Base-by-base conservation (phyloP, 1,140 invertebrate genomes). In the Neodiprion virginianus region DNA sequence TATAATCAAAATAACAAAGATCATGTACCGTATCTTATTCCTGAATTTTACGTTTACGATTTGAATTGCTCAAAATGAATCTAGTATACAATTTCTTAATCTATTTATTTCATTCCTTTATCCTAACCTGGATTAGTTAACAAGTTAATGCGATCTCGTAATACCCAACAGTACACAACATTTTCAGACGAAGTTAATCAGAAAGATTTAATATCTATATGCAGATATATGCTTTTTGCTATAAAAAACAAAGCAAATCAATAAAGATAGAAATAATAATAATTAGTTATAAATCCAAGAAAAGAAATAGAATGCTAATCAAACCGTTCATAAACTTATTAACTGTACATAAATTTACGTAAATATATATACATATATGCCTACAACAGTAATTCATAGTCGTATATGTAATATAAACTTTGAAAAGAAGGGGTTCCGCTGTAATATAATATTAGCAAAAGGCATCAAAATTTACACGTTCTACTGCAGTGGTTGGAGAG, bases 311-410 rank as follows among this genome's bases (percentile, higher is more conserved):
- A 61, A 61, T 61, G 11, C n/a, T 12, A 61, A 61, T 61, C 8
- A 61, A 61, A 61, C 53, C 53, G n/a, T 61, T 61, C 53, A 61
- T 61, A 12, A 61, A 61, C 53, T 61, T 61, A 61, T 14, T 61
- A 61, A 61, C 53, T 61, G 53, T 61, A 61, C 53, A 61, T 61
- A 61, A 61, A 61, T 61, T 12, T 1, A 61, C 53, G n/a, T 61
- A 61, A 61, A 61, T 61, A 61, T 61, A 40, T 40, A 40, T 61
- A 61, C n/a, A 17, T 61, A 61, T 61, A 61, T 61, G 11, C 28
- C 28, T 40, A 40, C 28, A 40, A 40, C 28, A 40, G 8, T 61
- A 14, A 61, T 61, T 61, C 53, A 61, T 61, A 61, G n/a, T 61
- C 28, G 28, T 40, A 40, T 61, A 61, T 61, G 11, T 61, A 61